Evolutionary conservation across 2,797 vertebrate genomes (phyloP), one percentile per base, ranked within the genome.

Genomic region (Melanotaenia pygmaea): DNA sequence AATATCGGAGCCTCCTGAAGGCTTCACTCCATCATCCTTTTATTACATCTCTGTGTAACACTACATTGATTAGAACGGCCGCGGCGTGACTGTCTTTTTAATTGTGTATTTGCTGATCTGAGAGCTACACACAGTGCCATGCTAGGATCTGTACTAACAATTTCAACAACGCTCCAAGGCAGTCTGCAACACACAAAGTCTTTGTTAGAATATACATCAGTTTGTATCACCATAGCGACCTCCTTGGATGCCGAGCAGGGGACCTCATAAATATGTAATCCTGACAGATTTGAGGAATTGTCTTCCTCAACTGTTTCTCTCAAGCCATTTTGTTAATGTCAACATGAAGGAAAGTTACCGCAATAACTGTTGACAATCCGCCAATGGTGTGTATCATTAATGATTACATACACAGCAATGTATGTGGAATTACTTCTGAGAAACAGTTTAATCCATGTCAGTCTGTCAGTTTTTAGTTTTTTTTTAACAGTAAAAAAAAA

Each of bases 201-300:
- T 89, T 87, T 79, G 86, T 86, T 86, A 76, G 90, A 94, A 92
- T 93, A 92, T 93, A 93, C 91, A 94, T 91, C 88, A 89, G 87
- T 82, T 91, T 77, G 81, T 88, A 87, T 91, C 93, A 82, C 88
- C 92, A 92, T 93, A 84, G 91, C 89, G 91, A 94, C 91, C 89
- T 92, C 92, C 89, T 93, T 91, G 93, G 91, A 89, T 89, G 86
- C 86, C 54, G 86, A 90, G 86, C 83, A 81, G 86, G 84, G 88
- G 82, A 91, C 83, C 90, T 94, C 93, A 94, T 95, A 90, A 93
- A 94, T 94, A 94, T 94, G 92, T 91, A 93, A 89, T 84, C 73
- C 77, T 88, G 92, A 88, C 91, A 90, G 84, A 92, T 94, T 92
- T 94, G 93, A 94, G 92, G 83, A 92, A 93, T 93, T 86, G 89